A percentile compares a stretch with the other conserved stretches of the same genome.
These are phyloP conservation scores for Saccostrea glomerata DNA, from an alignment of 1,140 invertebrate species.

Conservation along the genomic window DNA sequence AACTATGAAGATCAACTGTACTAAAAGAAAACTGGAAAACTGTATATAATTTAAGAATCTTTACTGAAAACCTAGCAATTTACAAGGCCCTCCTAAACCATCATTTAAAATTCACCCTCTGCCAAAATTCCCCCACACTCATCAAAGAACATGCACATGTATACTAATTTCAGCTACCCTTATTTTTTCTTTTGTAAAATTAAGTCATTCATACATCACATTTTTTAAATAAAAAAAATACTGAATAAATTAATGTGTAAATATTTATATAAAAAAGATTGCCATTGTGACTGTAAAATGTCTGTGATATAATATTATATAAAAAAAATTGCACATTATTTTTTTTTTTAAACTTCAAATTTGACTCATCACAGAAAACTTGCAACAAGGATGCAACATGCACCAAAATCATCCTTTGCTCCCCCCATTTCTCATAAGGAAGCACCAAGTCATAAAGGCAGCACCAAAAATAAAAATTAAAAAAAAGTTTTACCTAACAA, in stretches of 20 bases:
- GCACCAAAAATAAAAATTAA: conserved; percentile 5
- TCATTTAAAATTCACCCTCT: conserved; percentile 24
- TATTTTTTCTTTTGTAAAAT: not conserved
- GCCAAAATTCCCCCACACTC: conserved; percentile 41
- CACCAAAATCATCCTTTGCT: not conserved
- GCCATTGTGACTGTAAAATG: conserved; percentile 27
- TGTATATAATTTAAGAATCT: not conserved
- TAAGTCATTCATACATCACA: conserved; percentile 14
- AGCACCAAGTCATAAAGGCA: conserved; percentile 30
- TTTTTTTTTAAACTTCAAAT: not conserved
- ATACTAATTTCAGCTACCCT: not conserved
- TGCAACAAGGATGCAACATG: conserved; percentile 21
- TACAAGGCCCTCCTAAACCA: not conserved
- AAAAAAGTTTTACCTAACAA: not conserved
- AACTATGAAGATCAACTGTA: too few relatives aligned
- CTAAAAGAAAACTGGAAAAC: too few relatives aligned
- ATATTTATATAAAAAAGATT: conserved; percentile 22
- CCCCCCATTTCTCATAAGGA: not conserved
- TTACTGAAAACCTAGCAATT: conserved; percentile 3
- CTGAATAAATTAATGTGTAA: conserved; percentile 36
- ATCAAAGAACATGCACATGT: conserved; percentile 25
- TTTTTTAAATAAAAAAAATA: conserved; percentile 24
- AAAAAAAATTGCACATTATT: conserved; percentile 33
- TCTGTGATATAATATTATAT: not conserved
- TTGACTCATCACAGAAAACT: conserved; percentile 23